Percentiles rank a stretch among this genome's conserved stretches.
Conservation (phyloP, 2,888 invertebrate species). For the Sesia apiformis region DNA sequence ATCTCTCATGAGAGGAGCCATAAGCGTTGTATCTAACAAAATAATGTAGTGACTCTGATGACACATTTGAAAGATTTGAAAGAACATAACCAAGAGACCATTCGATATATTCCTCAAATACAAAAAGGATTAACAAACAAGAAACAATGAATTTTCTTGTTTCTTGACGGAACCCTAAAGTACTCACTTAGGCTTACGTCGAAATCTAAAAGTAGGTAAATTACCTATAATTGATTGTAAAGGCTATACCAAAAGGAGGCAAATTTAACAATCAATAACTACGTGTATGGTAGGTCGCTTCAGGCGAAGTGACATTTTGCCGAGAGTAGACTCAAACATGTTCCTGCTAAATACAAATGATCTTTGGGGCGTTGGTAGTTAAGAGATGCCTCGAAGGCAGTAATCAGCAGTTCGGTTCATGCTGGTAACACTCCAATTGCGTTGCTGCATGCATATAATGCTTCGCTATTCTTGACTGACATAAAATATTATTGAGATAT, state of each 20-base stretch:
- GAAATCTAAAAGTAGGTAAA: not conserved
- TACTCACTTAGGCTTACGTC: not conserved
- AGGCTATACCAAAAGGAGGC: not conserved
- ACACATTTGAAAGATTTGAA: too few relatives aligned
- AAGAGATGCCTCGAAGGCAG: constrained; percentile 23
- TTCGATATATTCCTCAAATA: too few relatives aligned
- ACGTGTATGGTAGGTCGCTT: not conserved
- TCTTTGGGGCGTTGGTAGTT: constrained; percentile 16
- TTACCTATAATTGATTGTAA: not conserved
- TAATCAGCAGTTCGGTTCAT: constrained; percentile 19
- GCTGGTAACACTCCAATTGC: not conserved
- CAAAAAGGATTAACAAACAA: too few relatives aligned
- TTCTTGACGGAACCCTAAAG: not conserved
- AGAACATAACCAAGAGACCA: too few relatives aligned
- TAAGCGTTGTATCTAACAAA: too few relatives aligned
- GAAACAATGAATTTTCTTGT: too few relatives aligned
- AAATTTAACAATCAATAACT: not conserved
- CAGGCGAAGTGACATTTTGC: not conserved
- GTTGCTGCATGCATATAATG: too few relatives aligned
- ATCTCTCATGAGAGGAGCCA: too few relatives aligned
- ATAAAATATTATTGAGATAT: too few relatives aligned
- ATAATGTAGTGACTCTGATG: too few relatives aligned
- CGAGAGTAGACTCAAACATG: constrained; percentile 12
- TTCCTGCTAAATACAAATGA: constrained; percentile 30
- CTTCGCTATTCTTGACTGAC: too few relatives aligned